Percentiles rank a stretch among this genome's conserved stretches.
Evolutionary conservation across 2,888 invertebrate species (phyloP).

Genomic region (Metalampra italica): DNA sequence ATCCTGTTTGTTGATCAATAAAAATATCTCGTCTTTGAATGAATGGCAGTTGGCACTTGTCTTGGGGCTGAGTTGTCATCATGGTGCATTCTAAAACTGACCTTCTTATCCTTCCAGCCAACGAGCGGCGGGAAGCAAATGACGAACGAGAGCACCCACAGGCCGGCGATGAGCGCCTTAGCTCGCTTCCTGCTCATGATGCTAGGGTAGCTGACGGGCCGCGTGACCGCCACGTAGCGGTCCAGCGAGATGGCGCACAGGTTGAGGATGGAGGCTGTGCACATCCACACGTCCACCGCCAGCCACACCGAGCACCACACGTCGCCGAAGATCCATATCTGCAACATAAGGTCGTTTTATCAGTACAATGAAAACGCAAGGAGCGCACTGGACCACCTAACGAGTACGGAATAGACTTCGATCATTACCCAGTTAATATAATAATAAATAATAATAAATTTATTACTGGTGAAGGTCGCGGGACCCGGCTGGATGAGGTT

Average conservation of each 20-base stretch:
- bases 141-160: slow-evolving; percentile 97
- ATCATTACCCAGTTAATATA: too few relatives aligned
- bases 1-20: too few relatives aligned
- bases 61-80: too few relatives aligned
- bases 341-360: slow-evolving; percentile 22
- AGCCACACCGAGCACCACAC: slow-evolving; percentile 98
- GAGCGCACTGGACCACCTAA: neutral
- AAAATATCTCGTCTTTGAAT: too few relatives aligned
- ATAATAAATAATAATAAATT: too few relatives aligned
- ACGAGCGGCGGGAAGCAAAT: slow-evolving; percentile 98
- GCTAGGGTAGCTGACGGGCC: slow-evolving; percentile 96
- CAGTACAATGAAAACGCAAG: neutral
- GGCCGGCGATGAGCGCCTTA: slow-evolving; percentile 91
- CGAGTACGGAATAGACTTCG: too few relatives aligned
- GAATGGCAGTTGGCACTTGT: too few relatives aligned
- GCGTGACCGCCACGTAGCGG: slow-evolving; percentile 97
- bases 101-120: slow-evolving; percentile 89
- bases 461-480: too few relatives aligned
- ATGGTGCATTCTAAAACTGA: slow-evolving; percentile 18
- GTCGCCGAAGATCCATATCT: slow-evolving; percentile 98
- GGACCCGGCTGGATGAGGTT: too few relatives aligned
- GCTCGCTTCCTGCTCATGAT: slow-evolving; percentile 92
- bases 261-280: slow-evolving; percentile 97
- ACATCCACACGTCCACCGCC: slow-evolving; percentile 99
- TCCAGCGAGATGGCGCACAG: slow-evolving; percentile 96